Conservation (phyloP, 2,113 vertebrate genomes). For the Plecturocebus donacophilus region DNA sequence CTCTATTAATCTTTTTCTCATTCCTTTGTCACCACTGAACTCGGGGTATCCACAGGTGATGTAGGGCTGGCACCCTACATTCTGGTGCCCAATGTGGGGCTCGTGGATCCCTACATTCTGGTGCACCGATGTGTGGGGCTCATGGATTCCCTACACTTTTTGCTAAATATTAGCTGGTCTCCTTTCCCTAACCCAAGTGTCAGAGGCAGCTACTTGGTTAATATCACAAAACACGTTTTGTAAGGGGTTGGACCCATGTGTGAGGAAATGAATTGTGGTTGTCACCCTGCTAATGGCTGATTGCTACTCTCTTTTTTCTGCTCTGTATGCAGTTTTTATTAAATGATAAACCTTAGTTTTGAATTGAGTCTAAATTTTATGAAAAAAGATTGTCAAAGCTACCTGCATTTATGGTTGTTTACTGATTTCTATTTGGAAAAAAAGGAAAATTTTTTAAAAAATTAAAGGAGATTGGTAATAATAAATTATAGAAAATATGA, state of each 20-base stretch:
- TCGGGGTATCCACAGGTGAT: too few relatives aligned
- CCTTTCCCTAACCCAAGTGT: background rate
- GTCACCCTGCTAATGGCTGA: too few relatives aligned
- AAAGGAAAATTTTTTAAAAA: background rate
- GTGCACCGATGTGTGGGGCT: too few relatives aligned
- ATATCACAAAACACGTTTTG: background rate
- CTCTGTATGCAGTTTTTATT: background rate
- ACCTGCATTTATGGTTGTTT: background rate
- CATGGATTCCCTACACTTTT: background rate
- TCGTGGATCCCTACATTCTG: too few relatives aligned
- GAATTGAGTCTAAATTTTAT: background rate
- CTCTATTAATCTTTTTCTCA: too few relatives aligned
- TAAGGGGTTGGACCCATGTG: background rate
- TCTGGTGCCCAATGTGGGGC: too few relatives aligned
- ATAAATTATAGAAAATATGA: too few relatives aligned
- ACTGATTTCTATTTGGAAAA: background rate
- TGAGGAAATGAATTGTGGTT: background rate
- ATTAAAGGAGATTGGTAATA: background rate
- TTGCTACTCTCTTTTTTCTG: background rate
- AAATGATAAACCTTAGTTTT: background rate
- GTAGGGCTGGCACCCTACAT: too few relatives aligned
- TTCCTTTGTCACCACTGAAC: too few relatives aligned
- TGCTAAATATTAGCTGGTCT: background rate
- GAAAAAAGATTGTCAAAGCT: background rate
- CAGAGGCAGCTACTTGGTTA: background rate